Evolutionary conservation across 92 coral and sea anemone species (phyloP), one percentile per base, ranked within the genome.

Genomic region (Phenganax marumi): DNA sequence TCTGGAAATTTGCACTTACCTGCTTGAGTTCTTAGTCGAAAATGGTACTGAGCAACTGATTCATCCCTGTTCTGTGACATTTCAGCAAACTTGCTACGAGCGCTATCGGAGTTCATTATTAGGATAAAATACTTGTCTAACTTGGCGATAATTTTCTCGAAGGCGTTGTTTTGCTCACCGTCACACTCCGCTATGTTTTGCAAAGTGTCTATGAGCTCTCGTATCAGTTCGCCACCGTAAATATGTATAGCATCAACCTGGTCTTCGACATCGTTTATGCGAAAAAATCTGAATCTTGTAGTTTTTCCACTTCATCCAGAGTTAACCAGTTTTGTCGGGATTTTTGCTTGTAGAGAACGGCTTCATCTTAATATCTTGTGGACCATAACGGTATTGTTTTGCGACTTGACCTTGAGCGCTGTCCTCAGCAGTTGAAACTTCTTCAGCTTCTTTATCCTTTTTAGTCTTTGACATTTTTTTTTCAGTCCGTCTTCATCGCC

Each of bases 41-140:
- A 56, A 24, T 66, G 87, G n/a, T 76, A 76, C 50, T 68, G 77
- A 13, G 84, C 88, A 13, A 76, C 70, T 21, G 84, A 85, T 69
- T 85, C 84, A 12, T 66, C 88, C 54, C 77, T 81, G 0, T 52
- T 84, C 18, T 63, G 78, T 8, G 39, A 56, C 77, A 66, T 84
- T 48, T 60, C 80, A 22, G 69, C 87, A 25, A 77, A 33, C 26
- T 77, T 85, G 54, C 79, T 66, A 18, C 78, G 84, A 43, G 77
- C 63, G 46, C 84, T 73, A 23, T 78, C 84, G n/a, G 77, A 82
- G 79, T 76, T 85, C 18, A 68, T 75, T 54, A 68, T 76, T 8
- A 68, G 79, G n/a, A 85, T 77, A 47, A 85, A 84, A 77, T 84
- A 68, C 66, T 77, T 85, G 71, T 52, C 84, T 24, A 85, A 75